A percentile compares a stretch with the other conserved stretches of the same genome.
Conservation (phyloP, 2,113 vertebrate species). For the Psilopsiagon aymara region DNA sequence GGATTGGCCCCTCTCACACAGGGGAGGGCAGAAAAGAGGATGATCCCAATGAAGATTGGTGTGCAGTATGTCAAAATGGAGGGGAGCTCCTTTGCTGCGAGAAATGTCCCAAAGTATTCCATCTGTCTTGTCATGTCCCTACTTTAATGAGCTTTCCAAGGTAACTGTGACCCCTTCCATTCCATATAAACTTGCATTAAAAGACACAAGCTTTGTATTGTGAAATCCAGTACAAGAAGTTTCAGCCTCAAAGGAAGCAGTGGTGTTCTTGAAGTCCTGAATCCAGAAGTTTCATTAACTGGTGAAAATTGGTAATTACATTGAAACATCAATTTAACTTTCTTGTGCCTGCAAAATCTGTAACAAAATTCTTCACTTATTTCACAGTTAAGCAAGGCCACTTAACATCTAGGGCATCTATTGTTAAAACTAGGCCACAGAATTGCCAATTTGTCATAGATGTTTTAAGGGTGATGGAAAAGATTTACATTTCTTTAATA, state of each 20-base stretch:
- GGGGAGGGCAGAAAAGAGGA: conserved; percentile 81
- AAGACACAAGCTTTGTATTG: neutral
- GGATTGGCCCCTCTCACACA: conserved; percentile 50
- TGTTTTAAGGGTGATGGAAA: neutral
- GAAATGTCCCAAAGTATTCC: conserved; percentile 86
- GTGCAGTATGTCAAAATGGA: conserved; percentile 85
- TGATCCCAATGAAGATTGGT: conserved; percentile 87
- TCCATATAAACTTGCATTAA: neutral
- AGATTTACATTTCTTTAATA: neutral
- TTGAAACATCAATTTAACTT: neutral
- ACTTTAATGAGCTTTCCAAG: conserved; percentile 81
- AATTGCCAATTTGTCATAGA: neutral
- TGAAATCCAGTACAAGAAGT: neutral
- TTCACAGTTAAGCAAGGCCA: neutral
- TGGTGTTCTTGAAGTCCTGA: neutral
- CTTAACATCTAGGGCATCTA: neutral
- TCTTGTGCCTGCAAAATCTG: neutral
- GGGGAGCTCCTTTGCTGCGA: conserved; percentile 85
- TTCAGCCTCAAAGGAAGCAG: neutral
- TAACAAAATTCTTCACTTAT: neutral
- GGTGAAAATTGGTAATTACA: neutral
- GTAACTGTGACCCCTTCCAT: conserved; percentile 48
- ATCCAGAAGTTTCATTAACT: neutral
- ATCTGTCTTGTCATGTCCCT: conserved; percentile 83
- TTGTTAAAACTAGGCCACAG: neutral